Percentiles rank a stretch among this genome's conserved stretches.
Evolutionary conservation across 1,140 invertebrate genomes (phyloP).

Genomic region (Temnothorax curvispinosus): DNA sequence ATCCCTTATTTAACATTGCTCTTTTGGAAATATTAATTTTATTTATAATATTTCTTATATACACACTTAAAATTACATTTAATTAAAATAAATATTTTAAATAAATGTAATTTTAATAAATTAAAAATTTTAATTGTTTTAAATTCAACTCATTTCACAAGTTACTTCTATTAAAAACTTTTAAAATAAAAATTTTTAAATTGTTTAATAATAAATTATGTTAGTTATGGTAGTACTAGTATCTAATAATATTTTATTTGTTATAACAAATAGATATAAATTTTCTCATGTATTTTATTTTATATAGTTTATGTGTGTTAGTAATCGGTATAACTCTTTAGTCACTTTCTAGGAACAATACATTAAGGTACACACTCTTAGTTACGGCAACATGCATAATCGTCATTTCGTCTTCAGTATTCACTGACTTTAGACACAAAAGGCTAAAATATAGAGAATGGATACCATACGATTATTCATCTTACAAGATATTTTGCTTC

Average conservation of each 20-base stretch:
- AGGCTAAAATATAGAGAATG: conserved; percentile 29
- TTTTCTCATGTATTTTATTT: no score
- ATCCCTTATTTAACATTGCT: background rate
- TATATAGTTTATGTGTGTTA: no score
- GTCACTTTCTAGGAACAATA: background rate
- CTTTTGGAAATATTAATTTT: background rate
- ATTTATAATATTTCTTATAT: background rate
- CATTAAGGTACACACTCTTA: conserved; percentile 1
- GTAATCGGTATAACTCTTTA: background rate
- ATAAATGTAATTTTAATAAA: no score
- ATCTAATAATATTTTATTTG: no score
- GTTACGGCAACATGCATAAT: background rate
- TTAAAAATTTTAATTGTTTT: no score
- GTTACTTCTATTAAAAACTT: no score
- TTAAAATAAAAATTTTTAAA: no score
- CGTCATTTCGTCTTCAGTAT: background rate
- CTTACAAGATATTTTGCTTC: background rate
- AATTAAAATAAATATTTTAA: no score
- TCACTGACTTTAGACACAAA: conserved; percentile 35
- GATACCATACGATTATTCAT: conserved; percentile 55
- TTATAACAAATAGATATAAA: no score
- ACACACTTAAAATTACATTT: background rate
- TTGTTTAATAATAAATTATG: no score
- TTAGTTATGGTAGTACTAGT: no score
- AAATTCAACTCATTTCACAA: no score